phyloP scores from a whole-genome alignment of 30 jellyfish, hydroid and myxozoan species.

The Haliclystus octoradiatus region DNA sequence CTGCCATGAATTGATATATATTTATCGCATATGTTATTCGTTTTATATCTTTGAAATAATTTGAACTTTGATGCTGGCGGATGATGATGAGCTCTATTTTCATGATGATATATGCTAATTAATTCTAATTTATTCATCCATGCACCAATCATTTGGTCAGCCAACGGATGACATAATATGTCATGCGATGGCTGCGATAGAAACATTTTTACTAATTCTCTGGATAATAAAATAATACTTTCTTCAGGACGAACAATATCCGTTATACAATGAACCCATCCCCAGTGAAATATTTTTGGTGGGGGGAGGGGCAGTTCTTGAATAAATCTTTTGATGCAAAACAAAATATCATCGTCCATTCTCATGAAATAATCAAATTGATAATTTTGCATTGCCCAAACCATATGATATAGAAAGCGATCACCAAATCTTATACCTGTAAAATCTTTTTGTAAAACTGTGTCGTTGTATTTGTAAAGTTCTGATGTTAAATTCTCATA shows the following conservation, averaged over 20 bases:
- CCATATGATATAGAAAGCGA: constrained; percentile 27
- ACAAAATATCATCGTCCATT: no score
- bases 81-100: no score
- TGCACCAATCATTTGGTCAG: no score
- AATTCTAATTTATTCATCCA: no score
- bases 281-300: constrained; percentile 30
- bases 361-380: constrained; percentile 41
- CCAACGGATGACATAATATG: constrained; percentile 37
- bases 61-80: no score
- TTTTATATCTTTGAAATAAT: no score
- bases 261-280: constrained; percentile 44
- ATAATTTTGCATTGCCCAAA: constrained; percentile 39
- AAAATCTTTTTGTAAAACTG: constrained; percentile 33
- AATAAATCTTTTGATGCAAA: no score
- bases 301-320: no score
- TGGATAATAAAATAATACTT: constrained; percentile 22
- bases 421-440: constrained; percentile 65
- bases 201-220: constrained; percentile 19
- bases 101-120: no score
- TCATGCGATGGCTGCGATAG: constrained; percentile 20
- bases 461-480: constrained; percentile 23
- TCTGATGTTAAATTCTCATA: no score
- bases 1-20: no score
- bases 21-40: no score
- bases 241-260: constrained; percentile 44